These are phyloP conservation scores for Meliscaeva auricollis DNA, from an alignment of 2,888 invertebrate species.

Conservation along the genomic window DNA sequence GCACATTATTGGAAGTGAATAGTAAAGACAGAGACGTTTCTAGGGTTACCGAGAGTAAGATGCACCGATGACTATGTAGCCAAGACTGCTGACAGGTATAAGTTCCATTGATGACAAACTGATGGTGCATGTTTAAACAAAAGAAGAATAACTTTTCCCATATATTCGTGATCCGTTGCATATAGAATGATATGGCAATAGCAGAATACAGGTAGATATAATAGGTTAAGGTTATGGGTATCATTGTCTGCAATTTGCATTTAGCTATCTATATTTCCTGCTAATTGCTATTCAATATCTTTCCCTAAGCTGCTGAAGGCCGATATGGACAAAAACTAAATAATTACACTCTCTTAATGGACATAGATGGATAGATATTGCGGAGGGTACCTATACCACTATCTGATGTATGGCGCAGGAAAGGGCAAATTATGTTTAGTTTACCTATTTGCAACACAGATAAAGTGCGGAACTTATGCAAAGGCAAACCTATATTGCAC, in stretches of 20 bases:
- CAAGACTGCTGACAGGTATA: constrained; percentile 66
- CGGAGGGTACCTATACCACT: constrained; percentile 22
- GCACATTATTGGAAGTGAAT: constrained; percentile 44
- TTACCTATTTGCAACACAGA: constrained; percentile 55
- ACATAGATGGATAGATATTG: constrained; percentile 23
- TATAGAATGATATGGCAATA: not conserved
- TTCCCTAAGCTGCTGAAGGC: constrained; percentile 52
- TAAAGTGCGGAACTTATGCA: constrained; percentile 5
- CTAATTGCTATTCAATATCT: constrained; percentile 70
- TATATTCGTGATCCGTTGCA: constrained; percentile 14
- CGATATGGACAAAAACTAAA: constrained; percentile 53
- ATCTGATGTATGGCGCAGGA: not conserved
- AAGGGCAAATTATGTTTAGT: constrained; percentile 54
- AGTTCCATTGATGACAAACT: constrained; percentile 34
- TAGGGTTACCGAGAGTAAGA: constrained; percentile 22
- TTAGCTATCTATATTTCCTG: constrained; percentile 67
- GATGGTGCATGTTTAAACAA: constrained; percentile 1
- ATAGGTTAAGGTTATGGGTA: constrained; percentile 18
- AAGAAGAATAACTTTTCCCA: constrained; percentile 49
- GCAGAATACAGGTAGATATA: constrained; percentile 10
- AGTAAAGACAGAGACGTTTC: not conserved
- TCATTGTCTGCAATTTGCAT: constrained; percentile 65
- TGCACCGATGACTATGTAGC: constrained; percentile 40
- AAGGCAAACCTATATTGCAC: constrained; percentile 19
- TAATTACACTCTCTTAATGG: constrained; percentile 66